Conservation (phyloP, 2,888 invertebrate species). For the Nymphalis polychloros region DNA sequence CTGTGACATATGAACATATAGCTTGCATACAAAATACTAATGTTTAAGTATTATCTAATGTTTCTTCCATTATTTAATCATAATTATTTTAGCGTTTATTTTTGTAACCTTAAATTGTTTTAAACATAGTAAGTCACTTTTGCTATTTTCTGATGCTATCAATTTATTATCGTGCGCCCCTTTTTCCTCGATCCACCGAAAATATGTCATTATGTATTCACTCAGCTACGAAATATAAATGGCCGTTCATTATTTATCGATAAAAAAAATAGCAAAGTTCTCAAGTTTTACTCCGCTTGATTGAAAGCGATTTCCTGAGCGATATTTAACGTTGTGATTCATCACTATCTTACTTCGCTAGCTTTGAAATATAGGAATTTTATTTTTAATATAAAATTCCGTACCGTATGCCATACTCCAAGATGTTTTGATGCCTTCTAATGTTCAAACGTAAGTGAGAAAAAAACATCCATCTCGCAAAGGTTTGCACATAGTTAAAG, state of each 20-base stretch:
- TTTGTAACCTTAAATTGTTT: background rate
- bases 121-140: background rate
- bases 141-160: background rate
- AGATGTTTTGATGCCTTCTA: too few relatives aligned
- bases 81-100: background rate
- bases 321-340: conserved; percentile 9
- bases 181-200: conserved; percentile 4
- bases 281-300: conserved; percentile 13
- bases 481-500: too few relatives aligned
- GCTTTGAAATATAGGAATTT: too few relatives aligned
- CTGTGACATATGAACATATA: too few relatives aligned
- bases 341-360: too few relatives aligned
- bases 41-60: too few relatives aligned
- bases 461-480: too few relatives aligned
- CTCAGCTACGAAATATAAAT: conserved; percentile 20
- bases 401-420: too few relatives aligned
- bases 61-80: background rate
- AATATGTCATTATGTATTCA: conserved; percentile 20
- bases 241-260: conserved; percentile 26
- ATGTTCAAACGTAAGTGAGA: too few relatives aligned
- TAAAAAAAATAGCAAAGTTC: conserved; percentile 24
- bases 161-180: conserved; percentile 13
- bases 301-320: background rate
- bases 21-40: too few relatives aligned
- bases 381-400: too few relatives aligned